Conservation (phyloP, 1,140 invertebrate genomes). For the Neodiprion lecontei region DNA sequence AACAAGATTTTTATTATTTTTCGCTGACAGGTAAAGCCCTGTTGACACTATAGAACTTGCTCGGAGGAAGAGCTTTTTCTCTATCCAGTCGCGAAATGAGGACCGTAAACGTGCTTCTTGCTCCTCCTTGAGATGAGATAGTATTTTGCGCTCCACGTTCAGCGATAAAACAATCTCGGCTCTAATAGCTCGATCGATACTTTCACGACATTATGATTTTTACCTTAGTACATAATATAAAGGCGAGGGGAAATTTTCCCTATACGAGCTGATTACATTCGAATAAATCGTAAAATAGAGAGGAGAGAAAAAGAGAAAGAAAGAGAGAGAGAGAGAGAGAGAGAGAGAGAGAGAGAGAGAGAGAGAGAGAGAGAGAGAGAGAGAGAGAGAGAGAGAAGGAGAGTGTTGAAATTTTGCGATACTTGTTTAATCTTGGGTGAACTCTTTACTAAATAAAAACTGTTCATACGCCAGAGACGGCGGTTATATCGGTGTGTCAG, state of each 20-base stretch:
- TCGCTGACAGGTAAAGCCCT: neutral
- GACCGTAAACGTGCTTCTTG: no score
- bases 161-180: neutral
- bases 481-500: no score
- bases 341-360: neutral
- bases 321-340: neutral
- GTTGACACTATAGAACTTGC: neutral
- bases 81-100: no score
- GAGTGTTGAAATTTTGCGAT: neutral
- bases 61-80: no score
- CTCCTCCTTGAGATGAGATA: no score
- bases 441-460: no score
- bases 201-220: slow-evolving; percentile 22
- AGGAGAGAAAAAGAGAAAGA: no score
- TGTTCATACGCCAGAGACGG: no score
- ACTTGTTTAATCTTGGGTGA: no score
- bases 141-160: no score
- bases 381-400: neutral
- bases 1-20: slow-evolving; percentile 8
- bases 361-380: neutral
- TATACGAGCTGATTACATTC: slow-evolving; percentile 10
- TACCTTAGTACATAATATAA: slow-evolving; percentile 16
- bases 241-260: slow-evolving; percentile 19
- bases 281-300: neutral
- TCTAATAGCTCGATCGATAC: neutral